These are phyloP conservation scores for Epistrophe eligans DNA, from an alignment of 2,888 invertebrate species.

Conservation along the genomic window DNA sequence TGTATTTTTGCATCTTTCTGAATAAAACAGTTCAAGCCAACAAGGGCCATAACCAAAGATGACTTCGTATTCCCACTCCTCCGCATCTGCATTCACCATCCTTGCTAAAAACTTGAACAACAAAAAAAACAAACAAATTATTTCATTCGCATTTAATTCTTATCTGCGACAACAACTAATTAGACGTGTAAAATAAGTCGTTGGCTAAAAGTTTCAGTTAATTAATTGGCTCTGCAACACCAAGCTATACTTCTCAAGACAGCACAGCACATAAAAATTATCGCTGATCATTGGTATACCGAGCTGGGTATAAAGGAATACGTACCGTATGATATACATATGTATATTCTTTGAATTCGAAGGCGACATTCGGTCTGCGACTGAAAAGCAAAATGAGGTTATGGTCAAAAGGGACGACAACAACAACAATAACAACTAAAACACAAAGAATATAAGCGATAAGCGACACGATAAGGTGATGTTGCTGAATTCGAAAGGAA, in stretches of 20 bases:
- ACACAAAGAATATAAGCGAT: conserved; percentile 65
- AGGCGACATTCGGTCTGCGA: conserved; percentile 73
- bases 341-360: not conserved
- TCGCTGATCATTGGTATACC: not conserved
- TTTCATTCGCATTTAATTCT: conserved; percentile 76
- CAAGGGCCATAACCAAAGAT: not conserved
- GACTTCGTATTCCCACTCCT: not conserved
- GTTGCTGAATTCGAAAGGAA: conserved; percentile 64
- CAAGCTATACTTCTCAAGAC: conserved; percentile 38
- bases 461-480: conserved; percentile 67
- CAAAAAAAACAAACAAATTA: conserved; percentile 61
- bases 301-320: not conserved
- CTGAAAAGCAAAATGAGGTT: conserved; percentile 32
- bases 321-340: not conserved
- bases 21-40: not conserved
- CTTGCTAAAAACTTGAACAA: conserved; percentile 26
- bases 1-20: not conserved
- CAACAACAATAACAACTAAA: conserved; percentile 46
- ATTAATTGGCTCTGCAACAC: conserved; percentile 76
- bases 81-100: not conserved
- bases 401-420: conserved; percentile 29
- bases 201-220: conserved; percentile 78
- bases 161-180: conserved; percentile 81
- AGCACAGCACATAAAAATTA: conserved; percentile 16
- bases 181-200: conserved; percentile 82